Evolutionary conservation across 2,888 invertebrate species (phyloP), one percentile per base, ranked within the genome.

Genomic region (Pseudolycoriella hygida): DNA sequence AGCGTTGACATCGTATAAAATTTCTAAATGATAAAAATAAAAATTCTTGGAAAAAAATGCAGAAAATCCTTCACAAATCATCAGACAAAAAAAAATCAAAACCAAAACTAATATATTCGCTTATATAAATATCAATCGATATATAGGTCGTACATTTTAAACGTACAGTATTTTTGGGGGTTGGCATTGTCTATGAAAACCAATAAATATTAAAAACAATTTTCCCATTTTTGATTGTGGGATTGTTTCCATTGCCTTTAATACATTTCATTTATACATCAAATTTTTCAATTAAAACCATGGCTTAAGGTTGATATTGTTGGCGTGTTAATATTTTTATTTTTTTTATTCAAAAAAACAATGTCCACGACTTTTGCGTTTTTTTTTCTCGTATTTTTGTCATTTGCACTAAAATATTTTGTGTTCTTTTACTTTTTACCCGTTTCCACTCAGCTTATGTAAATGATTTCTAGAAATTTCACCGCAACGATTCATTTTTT

Each of bases 241-340:
- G 34, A 34, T 5, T 34, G 4, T 12, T 34, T 34, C 5, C 15
- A 34, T 34, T 25, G 25, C 25, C 8, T 25, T 25, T 25, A 25
- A 40, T 40, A 18, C 17, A 40, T 14, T 42, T 8, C 10, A 20
- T 42, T 18, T 42, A 42, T 19, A 45, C 38, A 50, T 18, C 46
- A 38, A 47, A 44, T 30, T 17, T 39, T 39, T 42, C 5, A 12
- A 17, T 39, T 2, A 44, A 44, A 44, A 44, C 44, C 45, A 45
- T 44, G 34, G 34, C 41, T 31, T 41, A 45, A 45, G 45, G 40
- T 45, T 45, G 45, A 45, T 45, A 45, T 45, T 45, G 45, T 20
- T 45, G 45, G 45, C 45, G 30, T 40, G 39, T 15, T 39, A 14
- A 19, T 18, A n/a, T 43, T 32, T 14, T 14, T 37, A 8, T 14